A percentile compares a stretch with the other conserved stretches of the same genome.
Evolutionary conservation across 2,888 invertebrate genomes (phyloP).

Genomic region (Agonopterix subpropinquella): DNA sequence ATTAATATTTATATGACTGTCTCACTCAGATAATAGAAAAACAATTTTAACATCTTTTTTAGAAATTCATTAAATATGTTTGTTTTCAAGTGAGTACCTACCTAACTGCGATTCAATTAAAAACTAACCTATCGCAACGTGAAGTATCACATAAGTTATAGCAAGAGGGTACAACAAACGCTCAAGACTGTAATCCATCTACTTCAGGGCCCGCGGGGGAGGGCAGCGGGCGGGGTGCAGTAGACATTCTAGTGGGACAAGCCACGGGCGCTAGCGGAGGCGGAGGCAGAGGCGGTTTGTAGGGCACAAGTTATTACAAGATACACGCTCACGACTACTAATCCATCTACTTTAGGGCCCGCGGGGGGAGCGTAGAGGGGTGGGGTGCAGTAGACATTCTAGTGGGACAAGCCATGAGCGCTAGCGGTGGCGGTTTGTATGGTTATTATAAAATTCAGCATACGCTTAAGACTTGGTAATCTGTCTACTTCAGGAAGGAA

Average conservation of each 20-base stretch:
- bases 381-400: conserved; percentile 8
- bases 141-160: conserved; percentile 4
- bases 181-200: conserved; percentile 65
- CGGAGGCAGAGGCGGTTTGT: conserved; percentile 11
- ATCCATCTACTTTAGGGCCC: conserved; percentile 69
- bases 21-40: too few relatives aligned
- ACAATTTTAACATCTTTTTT: too few relatives aligned
- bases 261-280: conserved; percentile 15
- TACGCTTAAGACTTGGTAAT: conserved; percentile 57
- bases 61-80: too few relatives aligned
- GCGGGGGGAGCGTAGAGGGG: conserved; percentile 33
- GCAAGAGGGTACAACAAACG: conserved; percentile 44
- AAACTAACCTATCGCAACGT: conserved; percentile 20
- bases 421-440: conserved; percentile 8
- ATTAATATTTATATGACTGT: too few relatives aligned
- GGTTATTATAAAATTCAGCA: conserved; percentile 32
- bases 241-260: conserved; percentile 3
- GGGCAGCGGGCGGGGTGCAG: conserved; percentile 23
- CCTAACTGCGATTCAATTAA: conserved; percentile 12
- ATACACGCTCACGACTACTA: conserved; percentile 49
- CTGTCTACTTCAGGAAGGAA: conserved; percentile 57
- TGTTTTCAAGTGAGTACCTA: too few relatives aligned
- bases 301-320: conserved; percentile 7
- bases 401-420: conserved; percentile 13
- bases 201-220: conserved; percentile 53